phyloP scores from a whole-genome alignment of 1,140 invertebrate species.

The Hylaeus volcanicus region DNA sequence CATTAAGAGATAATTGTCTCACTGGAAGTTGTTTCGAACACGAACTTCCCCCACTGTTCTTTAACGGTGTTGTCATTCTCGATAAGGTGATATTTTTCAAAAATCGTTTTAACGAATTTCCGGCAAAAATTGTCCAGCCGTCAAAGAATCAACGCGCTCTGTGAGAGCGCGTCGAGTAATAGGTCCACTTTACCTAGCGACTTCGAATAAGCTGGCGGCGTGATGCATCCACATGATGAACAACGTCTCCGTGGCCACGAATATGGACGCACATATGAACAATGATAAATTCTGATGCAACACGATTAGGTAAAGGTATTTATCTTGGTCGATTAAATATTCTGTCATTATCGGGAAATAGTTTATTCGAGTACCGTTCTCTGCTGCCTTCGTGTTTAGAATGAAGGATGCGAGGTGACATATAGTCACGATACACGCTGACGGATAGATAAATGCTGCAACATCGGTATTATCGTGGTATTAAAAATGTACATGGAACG shows the following conservation, averaged over 20 bases:
- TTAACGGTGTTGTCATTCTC: too few relatives aligned
- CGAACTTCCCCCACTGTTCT: too few relatives aligned
- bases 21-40: too few relatives aligned
- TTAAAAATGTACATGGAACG: too few relatives aligned
- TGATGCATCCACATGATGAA: constrained; percentile 23
- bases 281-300: neutral
- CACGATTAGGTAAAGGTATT: neutral
- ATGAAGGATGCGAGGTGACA: neutral
- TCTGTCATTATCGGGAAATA: constrained; percentile 6
- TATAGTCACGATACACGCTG: neutral
- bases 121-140: too few relatives aligned
- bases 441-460: neutral
- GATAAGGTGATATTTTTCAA: too few relatives aligned
- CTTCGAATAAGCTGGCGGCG: constrained; percentile 14
- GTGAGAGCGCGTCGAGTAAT: neutral
- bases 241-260: neutral
- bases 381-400: neutral
- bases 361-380: neutral
- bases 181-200: constrained; percentile 20
- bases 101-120: too few relatives aligned
- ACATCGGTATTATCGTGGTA: neutral
- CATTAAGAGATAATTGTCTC: too few relatives aligned
- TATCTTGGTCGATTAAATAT: constrained; percentile 20
- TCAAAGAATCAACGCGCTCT: too few relatives aligned
- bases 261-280: neutral